Evolutionary conservation across 2,113 vertebrate genomes (phyloP), one percentile per base, ranked within the genome.

Genomic region (Colossoma macropomum): DNA sequence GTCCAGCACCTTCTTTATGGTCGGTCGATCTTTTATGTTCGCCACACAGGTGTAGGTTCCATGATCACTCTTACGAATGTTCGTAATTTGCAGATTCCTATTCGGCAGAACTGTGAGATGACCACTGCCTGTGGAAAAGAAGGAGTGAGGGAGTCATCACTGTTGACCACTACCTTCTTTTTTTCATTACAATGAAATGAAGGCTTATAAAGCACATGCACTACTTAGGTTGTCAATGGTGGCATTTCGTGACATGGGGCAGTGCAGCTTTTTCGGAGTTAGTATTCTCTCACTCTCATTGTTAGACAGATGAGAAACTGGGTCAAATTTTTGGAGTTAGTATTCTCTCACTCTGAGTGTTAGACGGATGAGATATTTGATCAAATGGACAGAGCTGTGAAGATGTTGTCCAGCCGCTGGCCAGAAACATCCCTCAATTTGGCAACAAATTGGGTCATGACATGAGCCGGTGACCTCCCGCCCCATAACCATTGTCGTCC

Each of bases 41-140:
- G 86, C 93, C n/a, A 77, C 54, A 65, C 94, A 95, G 1, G 13
- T 0, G 27, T 94, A 94, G 0, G 76, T 91, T 77, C 94, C 93
- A 19, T 85, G 86, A 85, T 95, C 92, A 0, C 86, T 79, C 77
- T 86, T 78, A 54, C 17, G 86, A 76, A 93, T 88, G 1, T 87
- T 75, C 30, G 62, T 21, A 83, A 95, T 91, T 15, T 21, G 15
- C 0, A 94, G 87, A 0, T 88, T 68, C 74, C 89, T 89, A 76
- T 94, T 81, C 0, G 19, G 0, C 54, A 62, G 27, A 23, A 87
- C 23, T 12, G 16, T 63, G 25, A 86, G 56, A 45, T 84, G 71
- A 32, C 23, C 90, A 88, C 23, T 19, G 27, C 56, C 76, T 1
- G 48, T 21, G 50, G 25, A 69, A 23, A 50, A 73, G 2, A 25